Base-by-base conservation (phyloP, 2,797 vertebrate genomes). In the Erpetoichthys calabaricus region DNA sequence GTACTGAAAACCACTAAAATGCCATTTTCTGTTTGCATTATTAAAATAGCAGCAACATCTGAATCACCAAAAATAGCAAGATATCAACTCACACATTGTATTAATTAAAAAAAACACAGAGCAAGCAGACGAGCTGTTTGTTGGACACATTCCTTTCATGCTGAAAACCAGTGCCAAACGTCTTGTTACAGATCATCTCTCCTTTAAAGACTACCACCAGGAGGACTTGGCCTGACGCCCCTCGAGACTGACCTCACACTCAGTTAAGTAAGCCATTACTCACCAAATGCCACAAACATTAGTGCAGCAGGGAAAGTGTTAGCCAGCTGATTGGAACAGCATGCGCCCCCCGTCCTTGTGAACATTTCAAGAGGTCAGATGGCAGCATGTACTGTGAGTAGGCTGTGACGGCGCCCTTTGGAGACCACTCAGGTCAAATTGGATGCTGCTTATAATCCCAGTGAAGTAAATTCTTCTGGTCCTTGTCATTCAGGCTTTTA, bases 261-360 rank as follows among this genome's bases (percentile, higher is more conserved):
- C 56, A 60, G 58, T 53, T 53, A 53, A 61, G 56, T 47, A 47
- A 57, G 47, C 43, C 55, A n/a, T 52, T 46, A 53, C 45, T 57
- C 55, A 53, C 52, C 56, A 49, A 59, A 57, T 63, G 45, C 59
- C 59, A 56, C n/a, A 41, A 59, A 44, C 45, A 63, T 57, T 51
- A 63, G 52, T 41, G 47, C 44, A 6, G 42, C 25, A 57, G 8
- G 5, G 51, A 57, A 57, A 43, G 9, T 57, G 50, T 52, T 43
- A 4, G 47, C n/a, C 7, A 49, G 7, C n/a, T 49, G 7, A 49
- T 49, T 49, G 47, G 47, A 49, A 49, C 47, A 49, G 47, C 47
- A 49, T 49, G 47, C 4, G 7, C 7, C 47, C 7, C 47, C 5
- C 3, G 7, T 49, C n/a, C n/a, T 4, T 3, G 7, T 49, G 47